Conservation (phyloP, 2,888 invertebrate species). For the Eupeodes luniger region DNA sequence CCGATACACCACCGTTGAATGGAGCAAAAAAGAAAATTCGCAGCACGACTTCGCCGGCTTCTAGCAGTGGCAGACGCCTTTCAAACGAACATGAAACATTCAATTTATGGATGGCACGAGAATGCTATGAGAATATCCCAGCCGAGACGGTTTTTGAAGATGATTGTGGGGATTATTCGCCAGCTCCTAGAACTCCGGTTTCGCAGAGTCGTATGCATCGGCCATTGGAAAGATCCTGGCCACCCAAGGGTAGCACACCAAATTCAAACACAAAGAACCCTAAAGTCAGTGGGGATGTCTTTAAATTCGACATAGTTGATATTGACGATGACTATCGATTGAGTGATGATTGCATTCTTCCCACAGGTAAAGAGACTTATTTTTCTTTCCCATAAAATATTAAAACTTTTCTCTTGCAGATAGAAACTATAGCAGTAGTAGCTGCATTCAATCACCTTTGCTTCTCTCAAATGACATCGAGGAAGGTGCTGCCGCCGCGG, state of each 20-base stretch:
- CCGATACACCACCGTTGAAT: conserved; percentile 81
- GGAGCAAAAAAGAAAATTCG: conserved; percentile 88
- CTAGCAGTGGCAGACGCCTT: conserved; percentile 79
- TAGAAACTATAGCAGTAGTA: conserved; percentile 77
- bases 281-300: conserved; percentile 90
- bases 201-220: conserved; percentile 85
- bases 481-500: conserved; percentile 60
- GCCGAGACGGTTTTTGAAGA: conserved; percentile 82
- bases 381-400: background rate
- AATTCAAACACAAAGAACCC: conserved; percentile 78
- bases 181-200: conserved; percentile 81
- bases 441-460: conserved; percentile 80
- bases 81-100: conserved; percentile 78
- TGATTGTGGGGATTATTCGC: conserved; percentile 80
- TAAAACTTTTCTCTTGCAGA: conserved; percentile 19
- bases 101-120: conserved; percentile 83
- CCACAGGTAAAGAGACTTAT: conserved; percentile 16
- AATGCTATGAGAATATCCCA: conserved; percentile 83
- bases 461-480: conserved; percentile 76
- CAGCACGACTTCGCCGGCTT: conserved; percentile 85
- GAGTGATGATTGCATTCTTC: conserved; percentile 84
- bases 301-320: conserved; percentile 93
- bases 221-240: conserved; percentile 90
- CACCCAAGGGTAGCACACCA: conserved; percentile 86
- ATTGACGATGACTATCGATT: conserved; percentile 87